Evolutionary conservation across 2,888 invertebrate species (phyloP), one percentile per base, ranked within the genome.

Genomic region (Carcina quercana): DNA sequence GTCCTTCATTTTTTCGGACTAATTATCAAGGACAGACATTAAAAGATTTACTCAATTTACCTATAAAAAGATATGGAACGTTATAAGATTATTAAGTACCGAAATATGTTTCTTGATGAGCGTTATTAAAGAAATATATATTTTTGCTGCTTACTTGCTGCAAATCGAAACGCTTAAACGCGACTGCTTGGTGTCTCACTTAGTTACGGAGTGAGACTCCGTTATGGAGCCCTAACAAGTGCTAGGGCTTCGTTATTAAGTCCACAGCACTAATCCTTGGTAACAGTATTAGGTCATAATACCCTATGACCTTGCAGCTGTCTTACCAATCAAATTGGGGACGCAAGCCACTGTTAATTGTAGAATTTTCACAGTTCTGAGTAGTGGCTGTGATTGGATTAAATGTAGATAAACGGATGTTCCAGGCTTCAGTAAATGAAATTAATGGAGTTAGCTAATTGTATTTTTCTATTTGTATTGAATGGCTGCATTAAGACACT

Each of bases 231-330:
- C 53, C 76, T 47, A 51, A 55, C 63, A 71, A 78, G 71, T 76
- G 74, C 65, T 33, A 41, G 54, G 79, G 79, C 76, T 78, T 82
- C 79, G 35, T 13, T 62, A 72, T 73, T 74, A 74, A 66, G 69
- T n/a, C n/a, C 56, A 49, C 64, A 51, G 20, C 49, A 46, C 49
- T 74, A 73, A 74, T 71, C 64, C 58, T 31, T 37, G 31, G 37
- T 74, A 73, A 74, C 60, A 55, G 60, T 59, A 70, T 74, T 76
- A 73, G 58, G 54, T 61, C 59, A 62, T 67, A 69, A 71, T 69
- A 49, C 64, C 42, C 28, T 32, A 31, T 59, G 65, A 59, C 74
- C 74, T 75, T 71, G 60, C 19, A 5, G 11, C 8, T 15, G 28
- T 47, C 54, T 63, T 61, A 54, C 52, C 30, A 7, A 30, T 29